Evolutionary conservation across 2,888 invertebrate genomes (phyloP).

Genomic region (Drosophila borealis): DNA sequence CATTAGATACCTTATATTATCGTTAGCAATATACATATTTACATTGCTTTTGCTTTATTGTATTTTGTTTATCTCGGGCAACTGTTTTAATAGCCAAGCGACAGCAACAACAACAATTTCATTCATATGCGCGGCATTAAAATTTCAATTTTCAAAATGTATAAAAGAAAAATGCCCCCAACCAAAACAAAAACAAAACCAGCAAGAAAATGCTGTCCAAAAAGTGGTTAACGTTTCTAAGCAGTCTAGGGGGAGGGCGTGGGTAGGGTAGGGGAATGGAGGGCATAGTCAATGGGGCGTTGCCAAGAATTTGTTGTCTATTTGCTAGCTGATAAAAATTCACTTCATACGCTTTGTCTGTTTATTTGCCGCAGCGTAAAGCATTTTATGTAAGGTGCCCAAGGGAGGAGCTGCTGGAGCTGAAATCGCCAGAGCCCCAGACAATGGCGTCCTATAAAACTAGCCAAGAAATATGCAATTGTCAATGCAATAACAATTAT

Average conservation of each 20-base stretch:
- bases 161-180: slow-evolving; percentile 30
- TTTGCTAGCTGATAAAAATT: slow-evolving; percentile 78
- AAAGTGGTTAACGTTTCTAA: slow-evolving; percentile 14
- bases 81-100: slow-evolving; percentile 57
- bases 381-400: slow-evolving; percentile 29
- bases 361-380: slow-evolving; percentile 50
- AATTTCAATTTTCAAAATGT: slow-evolving; percentile 62
- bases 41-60: slow-evolving; percentile 36
- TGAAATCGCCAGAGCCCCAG: slow-evolving; percentile 27
- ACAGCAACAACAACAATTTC: slow-evolving; percentile 47
- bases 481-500: slow-evolving; percentile 49
- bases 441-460: slow-evolving; percentile 51
- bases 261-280: neutral
- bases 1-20: slow-evolving; percentile 24
- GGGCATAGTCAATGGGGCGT: slow-evolving; percentile 39
- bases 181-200: slow-evolving; percentile 1
- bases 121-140: slow-evolving; percentile 66
- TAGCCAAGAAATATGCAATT: slow-evolving; percentile 52
- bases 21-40: slow-evolving; percentile 38
- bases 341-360: slow-evolving; percentile 69
- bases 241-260: neutral
- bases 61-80: slow-evolving; percentile 56
- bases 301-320: slow-evolving; percentile 72
- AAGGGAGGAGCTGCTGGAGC: slow-evolving; percentile 7
- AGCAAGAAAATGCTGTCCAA: slow-evolving; percentile 17